A percentile compares a stretch with the other conserved stretches of the same genome.
Conservation (phyloP, 2,113 vertebrate species). For the Turnix velox region DNA sequence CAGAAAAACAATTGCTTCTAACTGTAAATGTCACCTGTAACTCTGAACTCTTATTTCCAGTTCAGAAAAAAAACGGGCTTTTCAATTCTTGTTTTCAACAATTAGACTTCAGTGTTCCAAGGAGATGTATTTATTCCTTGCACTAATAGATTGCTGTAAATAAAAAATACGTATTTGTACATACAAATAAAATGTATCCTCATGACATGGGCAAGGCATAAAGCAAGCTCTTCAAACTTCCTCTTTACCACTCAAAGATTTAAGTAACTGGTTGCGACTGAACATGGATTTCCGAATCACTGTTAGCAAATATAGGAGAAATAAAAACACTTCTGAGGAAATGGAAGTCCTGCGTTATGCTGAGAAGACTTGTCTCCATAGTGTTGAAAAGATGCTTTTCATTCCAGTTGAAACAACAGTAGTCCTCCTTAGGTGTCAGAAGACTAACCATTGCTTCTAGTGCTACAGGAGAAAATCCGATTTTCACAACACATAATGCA, state of each 20-base stretch:
- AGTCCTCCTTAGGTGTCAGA: background rate
- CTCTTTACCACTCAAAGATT: background rate
- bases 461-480: background rate
- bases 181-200: background rate
- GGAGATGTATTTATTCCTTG: background rate
- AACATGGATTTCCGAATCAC: background rate
- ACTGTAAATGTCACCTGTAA: background rate
- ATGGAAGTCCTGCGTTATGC: background rate
- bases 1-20: background rate
- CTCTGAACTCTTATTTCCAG: background rate
- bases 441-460: background rate
- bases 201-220: background rate
- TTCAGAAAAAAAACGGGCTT: background rate
- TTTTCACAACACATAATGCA: background rate
- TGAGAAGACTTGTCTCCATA: rapidly evolving
- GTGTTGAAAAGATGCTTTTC: background rate
- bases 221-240: background rate
- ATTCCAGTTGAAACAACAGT: background rate
- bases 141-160: background rate
- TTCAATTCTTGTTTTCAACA: background rate
- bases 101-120: background rate
- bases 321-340: background rate
- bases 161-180: background rate
- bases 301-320: background rate
- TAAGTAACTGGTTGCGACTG: background rate